Evolutionary conservation across 1,140 invertebrate genomes (phyloP).

Genomic region (Drosophila tristis): DNA sequence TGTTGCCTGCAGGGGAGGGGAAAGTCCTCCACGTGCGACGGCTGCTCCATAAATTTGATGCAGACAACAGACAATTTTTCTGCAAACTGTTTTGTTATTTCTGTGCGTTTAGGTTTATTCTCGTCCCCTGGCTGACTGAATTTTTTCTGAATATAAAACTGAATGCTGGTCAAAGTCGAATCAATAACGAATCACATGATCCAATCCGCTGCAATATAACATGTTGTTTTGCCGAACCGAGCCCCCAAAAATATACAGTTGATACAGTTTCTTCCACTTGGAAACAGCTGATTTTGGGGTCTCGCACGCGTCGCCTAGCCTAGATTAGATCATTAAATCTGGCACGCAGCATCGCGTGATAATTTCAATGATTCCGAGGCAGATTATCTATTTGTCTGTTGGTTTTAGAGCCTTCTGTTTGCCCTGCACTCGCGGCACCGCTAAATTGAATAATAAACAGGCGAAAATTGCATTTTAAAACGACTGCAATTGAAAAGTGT

Average conservation of each 20-base stretch:
- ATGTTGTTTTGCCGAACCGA: slow-evolving; percentile 39
- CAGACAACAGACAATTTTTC: slow-evolving; percentile 16
- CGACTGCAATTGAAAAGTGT: slow-evolving; percentile 4
- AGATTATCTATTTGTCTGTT: slow-evolving; percentile 38
- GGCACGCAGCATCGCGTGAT: slow-evolving; percentile 60
- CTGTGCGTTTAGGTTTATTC: slow-evolving; percentile 8
- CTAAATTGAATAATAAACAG: slow-evolving; percentile 37
- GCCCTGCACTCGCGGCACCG: slow-evolving; percentile 6
- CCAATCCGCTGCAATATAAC: slow-evolving; percentile 43
- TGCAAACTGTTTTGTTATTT: slow-evolving; percentile 16
- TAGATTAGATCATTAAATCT: background rate
- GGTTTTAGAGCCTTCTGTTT: slow-evolving; percentile 38
- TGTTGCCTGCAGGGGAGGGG: slow-evolving; percentile 19
- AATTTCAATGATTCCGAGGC: slow-evolving; percentile 52
- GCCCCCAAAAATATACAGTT: slow-evolving; percentile 45
- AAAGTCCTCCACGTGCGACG: slow-evolving; percentile 49
- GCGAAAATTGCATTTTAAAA: slow-evolving; percentile 12
- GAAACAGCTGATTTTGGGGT: slow-evolving; percentile 45
- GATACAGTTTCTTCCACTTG: slow-evolving; percentile 16
- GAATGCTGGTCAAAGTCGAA: slow-evolving; percentile 65
- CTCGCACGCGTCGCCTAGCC: slow-evolving; percentile 12
- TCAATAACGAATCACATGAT: slow-evolving; percentile 71
- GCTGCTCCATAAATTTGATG: slow-evolving; percentile 57
- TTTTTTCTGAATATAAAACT: slow-evolving; percentile 69
- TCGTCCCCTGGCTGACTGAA: slow-evolving; percentile 21